Percentiles rank a stretch among this genome's conserved stretches.
Conservation (phyloP, 2,888 invertebrate genomes). For the Ophraella communa region DNA sequence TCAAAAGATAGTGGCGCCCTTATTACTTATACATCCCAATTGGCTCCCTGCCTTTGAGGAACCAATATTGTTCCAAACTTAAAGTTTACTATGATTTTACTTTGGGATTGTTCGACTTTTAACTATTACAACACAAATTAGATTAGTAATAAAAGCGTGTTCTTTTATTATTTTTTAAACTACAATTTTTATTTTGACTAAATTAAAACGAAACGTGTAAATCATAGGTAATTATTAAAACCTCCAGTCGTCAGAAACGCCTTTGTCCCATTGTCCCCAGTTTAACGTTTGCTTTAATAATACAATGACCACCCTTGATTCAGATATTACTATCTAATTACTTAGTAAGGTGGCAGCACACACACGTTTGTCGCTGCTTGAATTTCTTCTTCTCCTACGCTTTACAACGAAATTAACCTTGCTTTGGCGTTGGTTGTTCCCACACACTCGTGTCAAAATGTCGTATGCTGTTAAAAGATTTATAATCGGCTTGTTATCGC, state of each 20-base stretch:
- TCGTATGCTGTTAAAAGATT: slow-evolving; percentile 47
- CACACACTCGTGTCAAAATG: slow-evolving; percentile 48
- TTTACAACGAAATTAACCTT: slow-evolving; percentile 36
- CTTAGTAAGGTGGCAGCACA: slow-evolving; percentile 28
- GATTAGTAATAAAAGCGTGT: not conserved
- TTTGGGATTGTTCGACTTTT: too few relatives aligned
- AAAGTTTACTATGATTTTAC: too few relatives aligned
- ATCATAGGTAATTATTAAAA: not conserved
- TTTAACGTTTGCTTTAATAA: not conserved
- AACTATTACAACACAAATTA: too few relatives aligned
- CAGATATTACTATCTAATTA: slow-evolving; percentile 26
- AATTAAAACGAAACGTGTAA: not conserved
- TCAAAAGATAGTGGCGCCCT: too few relatives aligned
- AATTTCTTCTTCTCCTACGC: slow-evolving; percentile 34
- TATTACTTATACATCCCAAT: too few relatives aligned
- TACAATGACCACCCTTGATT: slow-evolving; percentile 25
- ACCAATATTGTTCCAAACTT: too few relatives aligned
- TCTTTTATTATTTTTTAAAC: too few relatives aligned
- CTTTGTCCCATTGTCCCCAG: not conserved
- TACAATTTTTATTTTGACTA: not conserved
- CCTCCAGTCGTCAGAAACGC: not conserved
- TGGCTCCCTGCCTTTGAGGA: too few relatives aligned
- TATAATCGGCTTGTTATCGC: slow-evolving; percentile 44
- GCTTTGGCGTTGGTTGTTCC: slow-evolving; percentile 40
- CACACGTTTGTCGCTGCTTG: slow-evolving; percentile 27